Evolutionary conservation across 2,888 invertebrate genomes (phyloP).

Genomic region (Meganola albula): DNA sequence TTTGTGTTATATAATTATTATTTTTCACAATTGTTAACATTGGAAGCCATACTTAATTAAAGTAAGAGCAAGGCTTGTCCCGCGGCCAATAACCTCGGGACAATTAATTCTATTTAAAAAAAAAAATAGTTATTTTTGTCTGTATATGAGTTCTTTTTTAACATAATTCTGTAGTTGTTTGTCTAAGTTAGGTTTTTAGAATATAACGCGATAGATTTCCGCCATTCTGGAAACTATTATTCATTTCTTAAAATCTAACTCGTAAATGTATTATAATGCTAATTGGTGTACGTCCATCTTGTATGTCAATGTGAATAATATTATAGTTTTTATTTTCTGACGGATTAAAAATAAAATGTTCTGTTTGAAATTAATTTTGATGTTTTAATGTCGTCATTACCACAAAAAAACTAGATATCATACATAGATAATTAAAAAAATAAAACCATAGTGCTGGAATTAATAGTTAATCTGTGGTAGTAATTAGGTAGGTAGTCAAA

Average conservation of each 20-base stretch:
- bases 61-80: constrained; percentile 38
- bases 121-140: constrained; percentile 68
- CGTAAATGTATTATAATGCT: constrained; percentile 69
- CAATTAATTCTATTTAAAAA: constrained; percentile 49
- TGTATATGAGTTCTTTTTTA: constrained; percentile 74
- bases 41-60: constrained; percentile 42
- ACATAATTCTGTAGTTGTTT: constrained; percentile 64
- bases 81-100: constrained; percentile 45
- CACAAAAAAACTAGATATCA: no score
- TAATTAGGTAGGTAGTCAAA: no score
- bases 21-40: constrained; percentile 51
- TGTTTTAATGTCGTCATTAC: constrained; percentile 37
- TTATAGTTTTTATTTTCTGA: constrained; percentile 65
- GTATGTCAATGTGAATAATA: constrained; percentile 75
- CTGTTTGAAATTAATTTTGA: constrained; percentile 69
- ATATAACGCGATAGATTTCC: constrained; percentile 54
- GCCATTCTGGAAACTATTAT: constrained; percentile 49
- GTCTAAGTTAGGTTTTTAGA: constrained; percentile 66
- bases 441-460: no score
- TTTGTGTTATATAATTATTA: constrained; percentile 72
- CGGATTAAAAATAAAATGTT: constrained; percentile 78
- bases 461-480: no score
- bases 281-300: constrained; percentile 76
- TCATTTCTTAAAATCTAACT: constrained; percentile 47
- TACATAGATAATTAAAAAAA: no score